phyloP scores from a whole-genome alignment of 2,113 vertebrate species.

The Plotosus lineatus region DNA sequence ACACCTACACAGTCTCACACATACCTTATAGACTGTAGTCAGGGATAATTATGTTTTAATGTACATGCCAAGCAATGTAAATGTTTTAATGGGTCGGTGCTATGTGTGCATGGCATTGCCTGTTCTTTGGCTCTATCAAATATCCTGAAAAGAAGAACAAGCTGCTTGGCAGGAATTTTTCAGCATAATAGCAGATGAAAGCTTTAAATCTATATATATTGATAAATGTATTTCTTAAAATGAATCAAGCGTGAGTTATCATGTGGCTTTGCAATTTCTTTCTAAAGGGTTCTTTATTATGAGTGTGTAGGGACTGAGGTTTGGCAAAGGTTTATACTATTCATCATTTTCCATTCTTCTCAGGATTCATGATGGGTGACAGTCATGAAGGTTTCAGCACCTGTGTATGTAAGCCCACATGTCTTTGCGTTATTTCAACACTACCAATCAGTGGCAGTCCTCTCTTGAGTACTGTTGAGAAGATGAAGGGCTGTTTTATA shows the following conservation, averaged over 20 bases:
- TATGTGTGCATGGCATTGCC: neutral
- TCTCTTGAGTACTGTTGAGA: neutral
- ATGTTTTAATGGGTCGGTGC: neutral
- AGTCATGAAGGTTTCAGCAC: conserved; percentile 20
- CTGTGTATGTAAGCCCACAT: neutral
- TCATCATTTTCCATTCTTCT: conserved; percentile 25
- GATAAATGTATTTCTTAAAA: conserved; percentile 26
- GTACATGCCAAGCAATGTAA: neutral
- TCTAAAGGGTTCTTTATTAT: conserved; percentile 24
- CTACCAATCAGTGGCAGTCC: neutral
- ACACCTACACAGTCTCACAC: conserved; percentile 1
- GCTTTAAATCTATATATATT: neutral
- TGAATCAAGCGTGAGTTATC: conserved; percentile 5
- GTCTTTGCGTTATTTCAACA: conserved; percentile 7
- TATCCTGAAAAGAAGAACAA: neutral
- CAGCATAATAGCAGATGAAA: conserved; percentile 10
- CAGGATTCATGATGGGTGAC: conserved; percentile 22
- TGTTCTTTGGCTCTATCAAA: neutral
- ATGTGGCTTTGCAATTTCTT: neutral
- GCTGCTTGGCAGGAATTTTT: neutral
- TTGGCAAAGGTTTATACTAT: conserved; percentile 3
- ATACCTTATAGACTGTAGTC: conserved; percentile 7
- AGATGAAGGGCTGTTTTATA: conserved; percentile 22
- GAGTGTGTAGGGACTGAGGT: neutral
- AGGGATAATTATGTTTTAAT: neutral